Base-by-base conservation (phyloP, 1,140 invertebrate species). In the Drosophila virilis region DNA sequence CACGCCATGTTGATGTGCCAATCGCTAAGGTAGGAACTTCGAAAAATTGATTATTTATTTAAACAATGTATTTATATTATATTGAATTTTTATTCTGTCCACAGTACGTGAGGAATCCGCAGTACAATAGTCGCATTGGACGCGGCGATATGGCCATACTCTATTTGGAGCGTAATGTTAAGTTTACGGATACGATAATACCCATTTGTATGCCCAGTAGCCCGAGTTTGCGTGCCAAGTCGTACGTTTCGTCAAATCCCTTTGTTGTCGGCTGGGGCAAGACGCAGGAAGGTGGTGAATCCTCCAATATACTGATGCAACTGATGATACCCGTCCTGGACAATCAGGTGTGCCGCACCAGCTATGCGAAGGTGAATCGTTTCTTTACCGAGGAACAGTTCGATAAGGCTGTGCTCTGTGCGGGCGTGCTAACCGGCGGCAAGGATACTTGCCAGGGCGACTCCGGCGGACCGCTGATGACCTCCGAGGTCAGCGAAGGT, bases 401-500 rank as follows among this genome's bases (percentile, higher is more conserved):
- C 43, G 91, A 92, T 37, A 73, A 93, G 0, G 93, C 94, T 0
- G 94, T 97, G 8, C 40, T 98, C 0, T 98, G 97, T 83, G 97
- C 97, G 4, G 97, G 97, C 10, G 94, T 93, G 65, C 86, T 93
- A 22, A 67, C 86, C 4, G 97, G 96, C 0, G 95, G 95, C 13
- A 96, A 96, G 88, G 97, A 98, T 91, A 95, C 97, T 8, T 98
- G 97, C 84, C 95, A 97, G 92, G 95, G 97, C 15, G 97, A 98
- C 92, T 97, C 96, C 37, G 97, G 97, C 7, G 97, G 97, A 15
- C 96, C 97, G 0, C 82, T 98, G 5, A 97, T 97, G 96, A 90
- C 92, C 17, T 93, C 93, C 22, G 91, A 92, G 55, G 61, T 32
- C 6, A 42, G 32, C 8, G n/a, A 65, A 12, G 43, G 22, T 10